Percentiles rank a stretch among this genome's conserved stretches.
These are phyloP conservation scores for Drosophila trichaetosa DNA, from an alignment of 2,888 invertebrate genomes.

Conservation along the genomic window DNA sequence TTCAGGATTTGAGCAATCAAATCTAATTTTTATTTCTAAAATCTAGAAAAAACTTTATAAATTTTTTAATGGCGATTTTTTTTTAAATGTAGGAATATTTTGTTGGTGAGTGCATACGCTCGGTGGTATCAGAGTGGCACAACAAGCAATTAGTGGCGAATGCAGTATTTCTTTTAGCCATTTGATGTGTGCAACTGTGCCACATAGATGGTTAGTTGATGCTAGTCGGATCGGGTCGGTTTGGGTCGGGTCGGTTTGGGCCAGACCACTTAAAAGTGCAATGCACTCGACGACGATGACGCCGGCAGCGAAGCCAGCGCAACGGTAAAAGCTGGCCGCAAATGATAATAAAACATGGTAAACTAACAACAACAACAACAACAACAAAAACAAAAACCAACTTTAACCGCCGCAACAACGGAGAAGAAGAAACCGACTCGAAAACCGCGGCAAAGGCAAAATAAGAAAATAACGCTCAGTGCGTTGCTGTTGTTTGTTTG, in stretches of 20 bases:
- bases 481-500: neutral
- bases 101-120: neutral
- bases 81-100: neutral
- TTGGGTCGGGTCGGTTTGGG: conserved; percentile 17
- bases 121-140: neutral
- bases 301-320: conserved; percentile 21
- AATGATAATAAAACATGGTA: conserved; percentile 66
- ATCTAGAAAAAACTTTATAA: neutral
- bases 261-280: conserved; percentile 65
- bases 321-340: conserved; percentile 64
- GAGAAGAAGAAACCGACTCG: conserved; percentile 16
- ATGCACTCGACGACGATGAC: conserved; percentile 48
- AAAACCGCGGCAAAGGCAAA: conserved; percentile 34
- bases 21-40: neutral
- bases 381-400: neutral
- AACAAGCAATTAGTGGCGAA: conserved; percentile 10
- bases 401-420: conserved; percentile 39
- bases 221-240: conserved; percentile 36
- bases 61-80: neutral
- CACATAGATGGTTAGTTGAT: conserved; percentile 44
- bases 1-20: neutral
- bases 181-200: conserved; percentile 60
- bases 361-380: conserved; percentile 9
- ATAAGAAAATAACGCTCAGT: conserved; percentile 16
- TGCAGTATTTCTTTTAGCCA: conserved; percentile 20